Percentiles rank a stretch among this genome's conserved stretches.
These are phyloP conservation scores for Chrysolina oricalcia DNA, from an alignment of 2,888 invertebrate species.

Conservation along the genomic window DNA sequence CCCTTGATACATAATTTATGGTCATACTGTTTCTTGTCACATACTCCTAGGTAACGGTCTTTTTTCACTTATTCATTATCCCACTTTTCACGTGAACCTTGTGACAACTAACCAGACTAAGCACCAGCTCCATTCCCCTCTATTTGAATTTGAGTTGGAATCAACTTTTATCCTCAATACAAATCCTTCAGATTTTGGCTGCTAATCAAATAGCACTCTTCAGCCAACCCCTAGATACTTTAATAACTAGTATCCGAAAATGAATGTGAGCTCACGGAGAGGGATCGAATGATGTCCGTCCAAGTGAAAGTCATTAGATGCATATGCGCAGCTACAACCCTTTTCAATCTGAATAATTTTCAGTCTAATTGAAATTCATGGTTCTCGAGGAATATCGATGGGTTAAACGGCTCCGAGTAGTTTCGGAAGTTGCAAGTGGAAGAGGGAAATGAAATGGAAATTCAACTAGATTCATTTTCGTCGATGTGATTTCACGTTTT, in stretches of 20 bases:
- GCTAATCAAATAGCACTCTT: background rate
- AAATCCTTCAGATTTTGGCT: too few species aligned
- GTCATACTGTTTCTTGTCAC: too few species aligned
- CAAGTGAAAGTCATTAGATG: background rate
- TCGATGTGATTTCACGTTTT: background rate
- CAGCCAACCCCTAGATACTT: background rate
- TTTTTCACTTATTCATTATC: too few species aligned
- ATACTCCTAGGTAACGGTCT: too few species aligned
- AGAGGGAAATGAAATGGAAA: conserved; percentile 10
- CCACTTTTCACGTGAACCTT: too few species aligned
- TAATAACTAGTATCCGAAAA: too few species aligned
- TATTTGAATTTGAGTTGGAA: too few species aligned
- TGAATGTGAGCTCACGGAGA: background rate
- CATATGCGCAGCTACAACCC: background rate
- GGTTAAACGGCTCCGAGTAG: conserved; percentile 1
- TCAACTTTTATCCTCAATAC: too few species aligned
- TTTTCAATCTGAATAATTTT: conserved; percentile 12
- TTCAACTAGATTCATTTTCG: conserved; percentile 2
- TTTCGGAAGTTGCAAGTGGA: conserved; percentile 7
- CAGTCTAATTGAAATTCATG: conserved; percentile 18
- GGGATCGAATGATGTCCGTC: background rate
- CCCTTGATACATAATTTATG: too few species aligned
- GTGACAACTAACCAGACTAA: too few species aligned
- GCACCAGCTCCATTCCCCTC: too few species aligned
- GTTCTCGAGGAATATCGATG: conserved; percentile 18